phyloP scores from a whole-genome alignment of 2,888 invertebrate genomes.

The Mesorhabditis spiculigera region DNA sequence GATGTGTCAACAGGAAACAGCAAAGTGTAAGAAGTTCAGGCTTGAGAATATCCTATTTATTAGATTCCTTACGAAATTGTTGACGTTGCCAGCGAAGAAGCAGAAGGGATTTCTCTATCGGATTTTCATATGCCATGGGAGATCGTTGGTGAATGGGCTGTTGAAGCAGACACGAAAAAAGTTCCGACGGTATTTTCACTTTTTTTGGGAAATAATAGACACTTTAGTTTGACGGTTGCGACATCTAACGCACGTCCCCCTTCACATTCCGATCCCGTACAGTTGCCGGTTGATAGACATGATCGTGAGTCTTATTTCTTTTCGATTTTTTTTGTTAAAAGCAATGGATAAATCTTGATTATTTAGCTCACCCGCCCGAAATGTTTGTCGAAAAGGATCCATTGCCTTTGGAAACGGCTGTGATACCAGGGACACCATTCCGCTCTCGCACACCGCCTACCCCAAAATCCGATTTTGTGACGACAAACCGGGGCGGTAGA shows the following conservation, averaged over 20 bases:
- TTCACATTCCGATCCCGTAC: not conserved
- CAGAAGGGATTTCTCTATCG: constrained; percentile 25
- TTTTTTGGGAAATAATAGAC: not conserved
- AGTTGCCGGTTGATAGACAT: not conserved
- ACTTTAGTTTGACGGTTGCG: not conserved
- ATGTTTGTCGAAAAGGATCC: not conserved
- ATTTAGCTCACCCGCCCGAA: constrained; percentile 2
- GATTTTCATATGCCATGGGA: constrained; percentile 29
- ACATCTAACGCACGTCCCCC: not conserved
- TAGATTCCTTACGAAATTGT: constrained; percentile 26
- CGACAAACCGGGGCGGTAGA: not conserved
- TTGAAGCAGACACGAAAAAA: not conserved
- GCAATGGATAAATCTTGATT: not conserved
- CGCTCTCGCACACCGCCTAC: not conserved
- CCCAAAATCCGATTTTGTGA: not conserved
- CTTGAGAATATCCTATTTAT: not conserved
- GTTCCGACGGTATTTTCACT: not conserved
- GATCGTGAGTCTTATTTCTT: not conserved
- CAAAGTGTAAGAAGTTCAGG: constrained; percentile 16
- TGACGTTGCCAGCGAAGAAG: constrained; percentile 18
- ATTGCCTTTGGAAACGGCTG: not conserved
- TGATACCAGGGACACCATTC: not conserved
- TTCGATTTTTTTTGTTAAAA: not conserved
- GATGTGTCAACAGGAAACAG: constrained; percentile 33
- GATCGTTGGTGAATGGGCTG: constrained; percentile 3